phyloP scores from a whole-genome alignment of 1,140 invertebrate species.

The Papilio polytes region DNA sequence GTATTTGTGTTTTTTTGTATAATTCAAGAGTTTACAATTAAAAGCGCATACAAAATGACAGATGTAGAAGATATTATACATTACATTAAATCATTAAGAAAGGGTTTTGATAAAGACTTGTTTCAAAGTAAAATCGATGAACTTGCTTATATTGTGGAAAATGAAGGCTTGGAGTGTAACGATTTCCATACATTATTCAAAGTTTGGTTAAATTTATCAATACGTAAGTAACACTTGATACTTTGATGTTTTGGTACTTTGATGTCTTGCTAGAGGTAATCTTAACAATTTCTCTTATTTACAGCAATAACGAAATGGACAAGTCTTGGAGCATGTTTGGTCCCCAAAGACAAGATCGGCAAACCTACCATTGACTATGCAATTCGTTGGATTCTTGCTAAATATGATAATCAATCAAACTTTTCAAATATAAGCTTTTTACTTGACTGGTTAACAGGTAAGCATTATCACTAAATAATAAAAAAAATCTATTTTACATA shows the following conservation, averaged over 20 bases:
- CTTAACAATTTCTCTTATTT: constrained; percentile 33
- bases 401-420: constrained; percentile 60
- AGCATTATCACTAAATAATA: too few species aligned
- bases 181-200: constrained; percentile 75
- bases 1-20: constrained; percentile 3
- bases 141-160: constrained; percentile 62
- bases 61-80: constrained; percentile 76
- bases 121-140: constrained; percentile 74
- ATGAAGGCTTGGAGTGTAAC: constrained; percentile 59
- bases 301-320: constrained; percentile 78
- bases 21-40: constrained; percentile 31
- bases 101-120: constrained; percentile 76
- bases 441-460: constrained; percentile 81
- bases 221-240: constrained; percentile 65
- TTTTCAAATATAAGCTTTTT: constrained; percentile 66
- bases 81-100: constrained; percentile 74
- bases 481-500: too few species aligned
- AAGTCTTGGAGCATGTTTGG: constrained; percentile 71
- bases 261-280: not conserved
- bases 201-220: constrained; percentile 76
- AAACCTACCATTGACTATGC: constrained; percentile 70
- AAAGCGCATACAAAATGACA: constrained; percentile 52
- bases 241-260: constrained; percentile 20
- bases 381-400: constrained; percentile 73
- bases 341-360: constrained; percentile 67